phyloP scores from a whole-genome alignment of 35 echinoderm and acorn worm genomes.

The Ophiothrix spiculata region DNA sequence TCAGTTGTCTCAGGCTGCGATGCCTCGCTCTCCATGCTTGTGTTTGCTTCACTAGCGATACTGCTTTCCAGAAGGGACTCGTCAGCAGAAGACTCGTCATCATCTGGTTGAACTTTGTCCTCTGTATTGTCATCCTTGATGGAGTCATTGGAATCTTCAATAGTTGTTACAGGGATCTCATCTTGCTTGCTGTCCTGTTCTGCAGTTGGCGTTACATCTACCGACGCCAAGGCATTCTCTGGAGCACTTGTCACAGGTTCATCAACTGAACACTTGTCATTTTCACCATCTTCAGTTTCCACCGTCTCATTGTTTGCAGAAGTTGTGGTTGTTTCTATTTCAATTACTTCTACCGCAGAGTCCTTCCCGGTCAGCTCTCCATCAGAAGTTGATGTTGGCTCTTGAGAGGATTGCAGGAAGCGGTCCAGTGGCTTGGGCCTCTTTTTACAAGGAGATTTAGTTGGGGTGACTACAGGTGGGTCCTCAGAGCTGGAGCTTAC shows the following conservation, averaged over 20 bases:
- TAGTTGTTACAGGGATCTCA: too few relatives aligned
- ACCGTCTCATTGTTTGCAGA: too few relatives aligned
- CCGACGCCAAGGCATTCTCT: background rate
- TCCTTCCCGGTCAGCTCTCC: too few relatives aligned
- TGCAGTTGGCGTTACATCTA: too few relatives aligned
- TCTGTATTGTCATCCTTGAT: too few relatives aligned
- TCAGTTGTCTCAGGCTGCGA: background rate
- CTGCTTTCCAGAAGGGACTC: background rate
- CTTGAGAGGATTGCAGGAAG: constrained; percentile 72
- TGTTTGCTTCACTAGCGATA: background rate
- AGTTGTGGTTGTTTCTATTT: too few relatives aligned
- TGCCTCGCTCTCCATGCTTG: background rate
- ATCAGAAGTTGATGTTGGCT: constrained; percentile 67
- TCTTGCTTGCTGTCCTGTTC: too few relatives aligned
- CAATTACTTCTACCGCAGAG: constrained; percentile 50
- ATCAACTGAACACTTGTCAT: background rate
- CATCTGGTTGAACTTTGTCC: background rate
- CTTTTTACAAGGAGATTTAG: constrained; percentile 22
- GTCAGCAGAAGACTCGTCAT: background rate
- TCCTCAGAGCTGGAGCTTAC: constrained; percentile 51
- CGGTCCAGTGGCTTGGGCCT: constrained; percentile 55
- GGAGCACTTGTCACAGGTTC: background rate
- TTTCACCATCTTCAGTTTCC: too few relatives aligned
- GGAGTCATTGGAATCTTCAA: too few relatives aligned
- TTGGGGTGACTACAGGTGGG: background rate